Base-by-base conservation (phyloP, 2,113 vertebrate species). In the Pelobates fuscus region DNA sequence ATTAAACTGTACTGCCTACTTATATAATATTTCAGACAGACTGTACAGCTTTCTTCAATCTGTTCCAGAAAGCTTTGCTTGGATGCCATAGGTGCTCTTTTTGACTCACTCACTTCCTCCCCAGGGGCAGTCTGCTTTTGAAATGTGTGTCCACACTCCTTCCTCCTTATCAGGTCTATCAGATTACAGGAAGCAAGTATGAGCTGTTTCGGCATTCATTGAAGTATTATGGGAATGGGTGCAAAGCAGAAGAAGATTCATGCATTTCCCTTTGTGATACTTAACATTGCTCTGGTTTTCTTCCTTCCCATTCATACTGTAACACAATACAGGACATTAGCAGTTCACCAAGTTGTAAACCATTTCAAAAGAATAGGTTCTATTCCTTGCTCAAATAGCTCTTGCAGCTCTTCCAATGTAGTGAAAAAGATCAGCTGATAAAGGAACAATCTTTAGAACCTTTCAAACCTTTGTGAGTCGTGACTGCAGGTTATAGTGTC, bases 101-200 rank as follows among this genome's bases (percentile, higher is more conserved):
- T 65, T n/a, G n/a, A n/a, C n/a, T n/a, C 61, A 65, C 21, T 74
- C 71, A 74, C 37, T 65, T 65, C 49, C 62, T 74, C 71, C 30
- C 49, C 23, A 8, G 62, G 23, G 71, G n/a, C 32, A 41, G 20
- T 37, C 43, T 30, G 60, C 59, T 32, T 63, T 63, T 46, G n/a
- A 62, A 72, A 32, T 54, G 7, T 2, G 30, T 63, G 62, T 74
- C 30, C 32, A 66, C 23, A 44, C 25, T 66, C 11, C 71, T 66
- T 58, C 46, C 62, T 66, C 23, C 52, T 58, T 73, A 43, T 71
- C 61, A 54, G 41, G 61, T 49, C 21, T 55, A 72, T 30, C 26
- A 18, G n/a, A 30, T 49, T 21, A 63, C 60, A 57, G 44, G 44
- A 72, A 60, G 46, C 29, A 24, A 30, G 23, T 49, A 64, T 64